These are phyloP conservation scores for Listronotus bonariensis DNA, from an alignment of 1,140 invertebrate genomes.

Conservation along the genomic window DNA sequence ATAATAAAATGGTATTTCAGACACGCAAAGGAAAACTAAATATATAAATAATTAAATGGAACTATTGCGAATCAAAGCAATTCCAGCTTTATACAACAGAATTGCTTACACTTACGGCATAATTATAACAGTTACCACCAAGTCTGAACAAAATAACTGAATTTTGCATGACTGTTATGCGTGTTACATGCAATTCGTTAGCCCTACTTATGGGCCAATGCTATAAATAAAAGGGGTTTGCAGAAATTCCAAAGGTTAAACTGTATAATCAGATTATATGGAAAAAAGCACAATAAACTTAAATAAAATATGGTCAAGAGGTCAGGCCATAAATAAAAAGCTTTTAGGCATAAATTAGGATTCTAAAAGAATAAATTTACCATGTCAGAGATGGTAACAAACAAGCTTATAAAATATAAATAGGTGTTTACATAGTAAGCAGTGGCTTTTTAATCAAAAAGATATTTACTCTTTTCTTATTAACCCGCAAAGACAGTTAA, in stretches of 20 bases:
- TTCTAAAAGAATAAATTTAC: conserved; percentile 1
- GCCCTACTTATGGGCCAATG: conserved; percentile 9
- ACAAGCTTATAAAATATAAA: too few species aligned
- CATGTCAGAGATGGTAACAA: neutral
- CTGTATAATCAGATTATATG: conserved; percentile 30
- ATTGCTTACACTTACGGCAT: conserved; percentile 36
- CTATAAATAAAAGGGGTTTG: conserved; percentile 33
- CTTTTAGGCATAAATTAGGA: neutral
- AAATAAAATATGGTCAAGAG: conserved; percentile 27
- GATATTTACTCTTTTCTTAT: too few species aligned
- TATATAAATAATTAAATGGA: conserved; percentile 32
- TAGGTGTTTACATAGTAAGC: too few species aligned
- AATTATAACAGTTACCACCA: conserved; percentile 27
- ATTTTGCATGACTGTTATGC: conserved; percentile 31
- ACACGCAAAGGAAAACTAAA: conserved; percentile 26
- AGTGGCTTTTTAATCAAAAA: too few species aligned
- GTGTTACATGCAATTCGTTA: conserved; percentile 30
- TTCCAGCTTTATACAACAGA: conserved; percentile 30
- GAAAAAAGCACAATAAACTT: conserved; percentile 29
- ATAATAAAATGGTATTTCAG: neutral
- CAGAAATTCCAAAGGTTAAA: conserved; percentile 35
- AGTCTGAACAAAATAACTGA: conserved; percentile 13
- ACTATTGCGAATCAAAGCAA: conserved; percentile 22
- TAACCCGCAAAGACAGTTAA: too few species aligned
- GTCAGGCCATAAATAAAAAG: conserved; percentile 23